phyloP scores from a whole-genome alignment of 2,797 vertebrate species.

The Sebastes vulpes region DNA sequence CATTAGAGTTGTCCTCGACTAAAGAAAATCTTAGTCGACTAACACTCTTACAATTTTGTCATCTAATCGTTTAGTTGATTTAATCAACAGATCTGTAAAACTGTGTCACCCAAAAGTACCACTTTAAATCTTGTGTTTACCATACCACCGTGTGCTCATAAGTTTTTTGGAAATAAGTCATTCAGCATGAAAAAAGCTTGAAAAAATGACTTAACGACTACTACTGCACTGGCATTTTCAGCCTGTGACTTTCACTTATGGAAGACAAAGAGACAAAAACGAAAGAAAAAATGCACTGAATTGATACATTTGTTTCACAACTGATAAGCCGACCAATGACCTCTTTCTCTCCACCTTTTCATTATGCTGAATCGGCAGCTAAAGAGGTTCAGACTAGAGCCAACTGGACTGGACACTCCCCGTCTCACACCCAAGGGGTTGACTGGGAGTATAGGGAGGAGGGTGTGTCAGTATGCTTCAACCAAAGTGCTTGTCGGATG shows the following conservation, averaged over 20 bases:
- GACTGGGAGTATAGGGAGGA: neutral
- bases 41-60: no score
- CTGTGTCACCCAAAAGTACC: no score
- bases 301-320: neutral
- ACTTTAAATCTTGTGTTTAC: no score
- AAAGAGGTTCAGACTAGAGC: neutral
- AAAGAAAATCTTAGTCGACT: no score
- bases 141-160: no score
- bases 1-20: no score
- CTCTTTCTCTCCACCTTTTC: neutral
- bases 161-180: no score
- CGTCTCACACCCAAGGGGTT: neutral
- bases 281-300: neutral
- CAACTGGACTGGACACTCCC: neutral
- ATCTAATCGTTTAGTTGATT: no score
- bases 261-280: neutral
- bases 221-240: neutral
- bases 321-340: neutral
- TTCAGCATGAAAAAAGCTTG: no score
- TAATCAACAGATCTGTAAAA: no score
- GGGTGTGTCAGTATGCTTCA: neutral
- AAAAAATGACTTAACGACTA: no score
- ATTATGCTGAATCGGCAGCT: neutral
- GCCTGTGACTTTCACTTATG: neutral
- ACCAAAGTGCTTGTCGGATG: neutral